A percentile compares a stretch with the other conserved stretches of the same genome.
phyloP scores from a whole-genome alignment of 2,888 invertebrate genomes.

The Cephus sareptanus region DNA sequence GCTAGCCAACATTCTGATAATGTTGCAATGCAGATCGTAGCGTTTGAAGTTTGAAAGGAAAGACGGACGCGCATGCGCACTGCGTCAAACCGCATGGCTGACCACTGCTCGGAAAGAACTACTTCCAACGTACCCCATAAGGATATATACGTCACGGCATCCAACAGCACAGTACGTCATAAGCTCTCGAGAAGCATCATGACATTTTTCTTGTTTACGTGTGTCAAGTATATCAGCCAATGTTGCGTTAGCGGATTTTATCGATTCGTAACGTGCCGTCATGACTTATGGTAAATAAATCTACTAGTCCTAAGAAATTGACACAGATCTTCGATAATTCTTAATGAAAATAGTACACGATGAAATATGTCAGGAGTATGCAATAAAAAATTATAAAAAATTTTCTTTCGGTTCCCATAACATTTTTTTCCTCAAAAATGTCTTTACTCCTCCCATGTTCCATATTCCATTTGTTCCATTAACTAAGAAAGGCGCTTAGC shows the following conservation, averaged over 20 bases:
- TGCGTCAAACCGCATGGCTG: slow-evolving; percentile 33
- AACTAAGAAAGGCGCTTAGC: background rate
- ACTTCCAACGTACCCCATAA: slow-evolving; percentile 31
- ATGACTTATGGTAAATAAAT: background rate
- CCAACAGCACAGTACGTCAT: background rate
- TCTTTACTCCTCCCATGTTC: background rate
- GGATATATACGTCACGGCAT: background rate
- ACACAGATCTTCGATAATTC: background rate
- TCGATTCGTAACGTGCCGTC: background rate
- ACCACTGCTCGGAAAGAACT: slow-evolving; percentile 46
- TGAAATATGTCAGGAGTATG: background rate
- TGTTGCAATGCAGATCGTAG: slow-evolving; percentile 46
- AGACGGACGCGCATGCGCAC: slow-evolving; percentile 32
- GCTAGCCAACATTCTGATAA: slow-evolving; percentile 52
- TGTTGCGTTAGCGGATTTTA: background rate
- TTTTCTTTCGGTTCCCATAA: background rate
- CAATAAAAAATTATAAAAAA: background rate
- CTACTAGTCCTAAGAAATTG: background rate
- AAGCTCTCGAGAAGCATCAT: background rate
- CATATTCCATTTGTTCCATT: background rate
- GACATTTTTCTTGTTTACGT: background rate
- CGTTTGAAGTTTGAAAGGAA: slow-evolving; percentile 38
- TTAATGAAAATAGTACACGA: background rate
- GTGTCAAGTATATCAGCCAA: background rate
- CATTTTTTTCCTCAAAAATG: background rate